Evolutionary conservation across 2,113 vertebrate genomes (phyloP), one percentile per base, ranked within the genome.

Genomic region (Entelurus aequoreus): DNA sequence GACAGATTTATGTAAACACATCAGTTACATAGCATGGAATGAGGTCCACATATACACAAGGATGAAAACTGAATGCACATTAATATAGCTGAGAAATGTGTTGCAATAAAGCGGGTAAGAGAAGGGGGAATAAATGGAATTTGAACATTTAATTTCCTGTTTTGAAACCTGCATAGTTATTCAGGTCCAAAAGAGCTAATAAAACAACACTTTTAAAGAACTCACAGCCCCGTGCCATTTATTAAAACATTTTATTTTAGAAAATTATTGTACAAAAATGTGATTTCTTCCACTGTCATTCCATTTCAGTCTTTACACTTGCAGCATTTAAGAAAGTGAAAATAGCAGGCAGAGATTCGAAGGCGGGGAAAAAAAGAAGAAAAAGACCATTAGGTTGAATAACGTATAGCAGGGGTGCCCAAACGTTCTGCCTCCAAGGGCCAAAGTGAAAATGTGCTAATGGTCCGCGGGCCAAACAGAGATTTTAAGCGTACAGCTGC

Each of bases 221-320:
- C 19, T 6, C 21, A 36, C 11, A 67, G 4, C 66, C n/a, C 66
- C 66, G 60, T 47, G 16, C 38, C 16, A 3, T 66, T 83, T 69
- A 68, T 82, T 80, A 68, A 71, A 85, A 86, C 60, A 37, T 71
- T 62, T 62, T 44, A 65, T 74, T 81, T 84, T 83, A 85, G 67
- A 85, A 88, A 87, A 84, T 67, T 68, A 38, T 79, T 81, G 78
- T 76, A 84, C 75, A 87, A 88, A 87, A 84, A 46, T 48, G 63
- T 37, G 57, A 64, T 68, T 28, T 71, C 68, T 68, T 64, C 57
- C 62, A 65, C 63, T 56, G 70, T 70, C 69, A 68, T 74, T 77
- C 74, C 68, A 77, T 61, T 52, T 72, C 76, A 64, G 62, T 74
- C 63, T 76, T 72, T 75, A 79, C 68, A 77, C 81, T 81, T 79